Evolutionary conservation across 2,797 vertebrate species (phyloP).

Genomic region (Melanotaenia boesemani): DNA sequence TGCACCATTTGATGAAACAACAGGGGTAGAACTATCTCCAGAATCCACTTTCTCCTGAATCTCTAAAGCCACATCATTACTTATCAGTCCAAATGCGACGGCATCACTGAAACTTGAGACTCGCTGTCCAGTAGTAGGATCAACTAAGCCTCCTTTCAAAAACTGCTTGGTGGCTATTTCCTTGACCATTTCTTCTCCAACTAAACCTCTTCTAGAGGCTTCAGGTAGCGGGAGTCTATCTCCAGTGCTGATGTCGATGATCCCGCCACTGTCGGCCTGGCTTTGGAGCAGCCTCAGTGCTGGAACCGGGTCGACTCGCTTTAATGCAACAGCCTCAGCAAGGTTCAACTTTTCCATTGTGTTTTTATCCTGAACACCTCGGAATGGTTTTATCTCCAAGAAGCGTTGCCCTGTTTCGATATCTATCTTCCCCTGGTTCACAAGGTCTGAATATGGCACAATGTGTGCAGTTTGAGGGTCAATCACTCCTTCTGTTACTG

Average conservation of each 20-base stretch:
- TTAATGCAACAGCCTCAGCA: conserved; percentile 81
- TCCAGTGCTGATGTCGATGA: conserved; percentile 86
- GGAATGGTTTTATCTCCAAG: conserved; percentile 89
- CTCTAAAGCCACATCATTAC: conserved; percentile 75
- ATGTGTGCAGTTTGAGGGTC: conserved; percentile 86
- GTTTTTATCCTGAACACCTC: conserved; percentile 77
- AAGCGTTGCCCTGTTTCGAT: conserved; percentile 92
- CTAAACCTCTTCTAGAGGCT: conserved; percentile 83
- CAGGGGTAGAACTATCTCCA: conserved; percentile 46
- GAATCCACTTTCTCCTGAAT: conserved; percentile 66
- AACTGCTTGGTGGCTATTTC: conserved; percentile 86
- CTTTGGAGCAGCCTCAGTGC: conserved; percentile 87
- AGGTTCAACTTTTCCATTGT: conserved; percentile 74
- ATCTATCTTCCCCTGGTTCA: conserved; percentile 92
- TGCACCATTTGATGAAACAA: conserved; percentile 53
- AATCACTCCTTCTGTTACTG: conserved; percentile 79
- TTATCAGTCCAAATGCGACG: conserved; percentile 79
- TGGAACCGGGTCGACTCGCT: conserved; percentile 84
- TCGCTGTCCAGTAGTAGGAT: conserved; percentile 75
- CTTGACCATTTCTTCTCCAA: conserved; percentile 84
- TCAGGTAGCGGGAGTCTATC: conserved; percentile 83
- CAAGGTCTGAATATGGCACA: conserved; percentile 90
- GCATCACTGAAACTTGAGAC: conserved; percentile 83
- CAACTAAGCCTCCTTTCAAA: conserved; percentile 84
- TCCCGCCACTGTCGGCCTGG: conserved; percentile 88